Percentiles rank a stretch among this genome's conserved stretches.
These are phyloP conservation scores for Lordiphosa andalusiaca DNA, from an alignment of 2,888 invertebrate genomes.

Conservation along the genomic window DNA sequence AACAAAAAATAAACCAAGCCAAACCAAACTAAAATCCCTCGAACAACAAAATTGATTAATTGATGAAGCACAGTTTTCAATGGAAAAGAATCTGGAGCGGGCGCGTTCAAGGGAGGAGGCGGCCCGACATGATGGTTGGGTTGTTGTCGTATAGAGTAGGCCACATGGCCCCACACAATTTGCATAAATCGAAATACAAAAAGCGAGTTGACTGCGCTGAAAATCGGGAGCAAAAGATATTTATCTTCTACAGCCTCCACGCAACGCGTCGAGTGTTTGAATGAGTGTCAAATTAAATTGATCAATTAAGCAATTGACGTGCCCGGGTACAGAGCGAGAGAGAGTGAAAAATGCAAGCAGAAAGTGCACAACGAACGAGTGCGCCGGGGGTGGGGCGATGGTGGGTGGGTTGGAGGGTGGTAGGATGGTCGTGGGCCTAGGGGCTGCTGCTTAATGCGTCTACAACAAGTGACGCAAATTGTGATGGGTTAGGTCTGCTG, in stretches of 20 bases:
- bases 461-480: constrained; percentile 65
- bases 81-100: constrained; percentile 52
- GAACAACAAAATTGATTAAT: constrained; percentile 65
- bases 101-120: constrained; percentile 20
- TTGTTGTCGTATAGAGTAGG: constrained; percentile 26
- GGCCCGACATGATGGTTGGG: constrained; percentile 8
- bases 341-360: constrained; percentile 16
- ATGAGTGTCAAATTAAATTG: constrained; percentile 77
- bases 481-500: constrained; percentile 30
- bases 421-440: constrained; percentile 1
- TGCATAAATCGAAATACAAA: constrained; percentile 73
- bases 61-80: constrained; percentile 65
- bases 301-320: constrained; percentile 77
- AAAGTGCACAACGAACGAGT: constrained; percentile 22
- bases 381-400: no score
- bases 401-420: neutral
- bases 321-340: constrained; percentile 17
- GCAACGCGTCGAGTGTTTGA: constrained; percentile 55
- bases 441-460: constrained; percentile 34
- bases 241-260: constrained; percentile 49
- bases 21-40: constrained; percentile 44
- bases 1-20: constrained; percentile 39
- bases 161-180: constrained; percentile 65
- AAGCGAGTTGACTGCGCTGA: constrained; percentile 48
- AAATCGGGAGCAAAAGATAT: constrained; percentile 69